These are phyloP conservation scores for Leptinotarsa haldemani DNA, from an alignment of 2,888 invertebrate genomes.

Conservation along the genomic window DNA sequence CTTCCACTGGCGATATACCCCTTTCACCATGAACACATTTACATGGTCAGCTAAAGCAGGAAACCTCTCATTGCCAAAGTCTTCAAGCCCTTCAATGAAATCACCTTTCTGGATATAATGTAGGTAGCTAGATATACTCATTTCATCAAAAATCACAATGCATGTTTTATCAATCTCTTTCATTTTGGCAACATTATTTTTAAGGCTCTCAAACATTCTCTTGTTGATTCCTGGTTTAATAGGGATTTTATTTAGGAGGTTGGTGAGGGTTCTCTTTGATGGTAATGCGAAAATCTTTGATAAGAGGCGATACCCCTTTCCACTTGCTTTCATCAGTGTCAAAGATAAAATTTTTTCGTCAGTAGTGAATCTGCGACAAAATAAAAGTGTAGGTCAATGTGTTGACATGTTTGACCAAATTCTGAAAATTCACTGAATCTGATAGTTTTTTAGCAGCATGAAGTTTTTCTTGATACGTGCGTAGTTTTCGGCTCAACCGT, in stretches of 20 bases:
- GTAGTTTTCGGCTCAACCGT: too few relatives aligned
- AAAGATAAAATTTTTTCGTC: conserved; percentile 22
- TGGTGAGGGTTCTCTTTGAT: conserved; percentile 18
- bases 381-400: too few relatives aligned
- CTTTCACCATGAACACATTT: conserved; percentile 17
- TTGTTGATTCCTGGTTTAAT: conserved; percentile 6
- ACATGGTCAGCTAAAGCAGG: conserved; percentile 5
- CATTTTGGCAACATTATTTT: conserved; percentile 1
- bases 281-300: conserved; percentile 14
- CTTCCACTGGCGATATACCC: conserved; percentile 11
- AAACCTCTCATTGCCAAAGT: conserved; percentile 3
- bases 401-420: too few relatives aligned
- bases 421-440: too few relatives aligned
- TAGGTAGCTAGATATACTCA: conserved; percentile 20
- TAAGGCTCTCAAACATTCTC: not conserved
- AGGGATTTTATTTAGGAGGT: conserved; percentile 11
- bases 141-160: conserved; percentile 25
- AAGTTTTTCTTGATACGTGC: too few relatives aligned
- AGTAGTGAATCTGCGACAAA: conserved; percentile 10
- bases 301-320: conserved; percentile 16
- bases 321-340: conserved; percentile 19
- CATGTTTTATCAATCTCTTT: conserved; percentile 16
- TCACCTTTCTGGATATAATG: conserved; percentile 13
- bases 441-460: too few relatives aligned
- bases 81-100: conserved; percentile 14